Percentiles rank a stretch among this genome's conserved stretches.
These are phyloP conservation scores for Ophthalmolycus amberensis DNA, from an alignment of 2,113 vertebrate genomes.

Conservation along the genomic window DNA sequence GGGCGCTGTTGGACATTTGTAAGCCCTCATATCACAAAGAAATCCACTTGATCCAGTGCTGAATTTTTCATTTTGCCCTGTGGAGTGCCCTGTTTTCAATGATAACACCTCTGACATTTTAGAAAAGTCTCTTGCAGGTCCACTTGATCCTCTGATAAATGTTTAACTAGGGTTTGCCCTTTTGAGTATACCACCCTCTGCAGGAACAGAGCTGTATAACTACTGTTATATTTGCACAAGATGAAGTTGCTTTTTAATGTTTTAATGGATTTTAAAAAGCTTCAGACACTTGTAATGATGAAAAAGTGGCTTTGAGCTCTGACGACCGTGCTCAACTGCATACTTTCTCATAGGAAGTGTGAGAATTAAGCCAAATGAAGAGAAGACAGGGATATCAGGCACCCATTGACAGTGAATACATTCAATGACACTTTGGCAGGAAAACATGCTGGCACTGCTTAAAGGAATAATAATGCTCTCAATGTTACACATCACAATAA, in stretches of 20 bases:
- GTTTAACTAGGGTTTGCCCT: conserved; percentile 10
- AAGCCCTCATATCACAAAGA: conserved; percentile 30
- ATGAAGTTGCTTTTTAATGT: conserved; percentile 2
- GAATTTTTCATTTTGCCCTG: conserved; percentile 13
- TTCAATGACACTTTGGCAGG: not conserved
- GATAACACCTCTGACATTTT: conserved; percentile 32
- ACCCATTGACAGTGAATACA: conserved; percentile 7
- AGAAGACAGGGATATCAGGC: not conserved
- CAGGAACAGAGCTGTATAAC: not conserved
- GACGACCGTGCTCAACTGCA: not conserved
- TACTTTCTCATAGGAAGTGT: not conserved
- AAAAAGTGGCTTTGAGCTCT: not conserved
- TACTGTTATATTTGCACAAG: not conserved
- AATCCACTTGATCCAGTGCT: conserved; percentile 28
- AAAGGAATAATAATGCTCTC: conserved; percentile 1
- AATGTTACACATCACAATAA: not conserved
- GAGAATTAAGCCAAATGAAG: not conserved
- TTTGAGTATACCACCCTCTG: not conserved
- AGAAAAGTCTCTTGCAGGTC: conserved; percentile 2
- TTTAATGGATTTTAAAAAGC: not conserved
- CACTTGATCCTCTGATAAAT: conserved; percentile 7
- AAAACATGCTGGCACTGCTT: accelerated
- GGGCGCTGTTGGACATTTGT: conserved; percentile 31
- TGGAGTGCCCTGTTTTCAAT: conserved; percentile 7
- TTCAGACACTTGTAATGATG: not conserved